Evolutionary conservation across 2,888 invertebrate genomes (phyloP).

Genomic region (Malthinus flaveolus): DNA sequence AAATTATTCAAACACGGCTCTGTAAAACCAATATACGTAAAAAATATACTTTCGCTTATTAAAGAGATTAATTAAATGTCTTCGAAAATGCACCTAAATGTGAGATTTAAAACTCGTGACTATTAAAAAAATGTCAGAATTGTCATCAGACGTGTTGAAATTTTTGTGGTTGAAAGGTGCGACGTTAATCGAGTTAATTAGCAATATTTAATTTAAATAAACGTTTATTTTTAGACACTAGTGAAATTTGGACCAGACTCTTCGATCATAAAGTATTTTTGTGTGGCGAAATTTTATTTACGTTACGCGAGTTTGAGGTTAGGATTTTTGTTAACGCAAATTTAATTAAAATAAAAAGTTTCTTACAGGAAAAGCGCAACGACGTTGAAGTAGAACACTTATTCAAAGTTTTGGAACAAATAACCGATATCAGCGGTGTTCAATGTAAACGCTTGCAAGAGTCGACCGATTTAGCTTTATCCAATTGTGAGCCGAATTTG

Average conservation of each 20-base stretch:
- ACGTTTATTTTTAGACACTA: conserved; percentile 65
- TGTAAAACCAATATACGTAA: no score
- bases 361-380: conserved; percentile 69
- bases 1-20: no score
- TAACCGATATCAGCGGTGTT: conserved; percentile 76
- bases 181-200: conserved; percentile 33
- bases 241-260: conserved; percentile 80
- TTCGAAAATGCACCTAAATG: no score
- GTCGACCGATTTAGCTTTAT: conserved; percentile 63
- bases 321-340: conserved; percentile 29
- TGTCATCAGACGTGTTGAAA: neutral
- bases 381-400: conserved; percentile 80
- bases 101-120: no score
- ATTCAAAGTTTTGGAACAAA: conserved; percentile 74
- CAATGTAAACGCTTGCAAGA: conserved; percentile 71
- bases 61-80: no score
- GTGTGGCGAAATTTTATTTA: conserved; percentile 82
- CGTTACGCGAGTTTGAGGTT: conserved; percentile 86
- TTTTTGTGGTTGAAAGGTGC: conserved; percentile 48
- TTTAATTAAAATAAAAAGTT: conserved; percentile 5
- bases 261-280: conserved; percentile 87
- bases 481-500: conserved; percentile 66
- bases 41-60: no score
- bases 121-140: neutral
- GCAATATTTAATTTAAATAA: conserved; percentile 6